phyloP scores from a whole-genome alignment of 2,888 invertebrate species.

The Oxytorus armatus region DNA sequence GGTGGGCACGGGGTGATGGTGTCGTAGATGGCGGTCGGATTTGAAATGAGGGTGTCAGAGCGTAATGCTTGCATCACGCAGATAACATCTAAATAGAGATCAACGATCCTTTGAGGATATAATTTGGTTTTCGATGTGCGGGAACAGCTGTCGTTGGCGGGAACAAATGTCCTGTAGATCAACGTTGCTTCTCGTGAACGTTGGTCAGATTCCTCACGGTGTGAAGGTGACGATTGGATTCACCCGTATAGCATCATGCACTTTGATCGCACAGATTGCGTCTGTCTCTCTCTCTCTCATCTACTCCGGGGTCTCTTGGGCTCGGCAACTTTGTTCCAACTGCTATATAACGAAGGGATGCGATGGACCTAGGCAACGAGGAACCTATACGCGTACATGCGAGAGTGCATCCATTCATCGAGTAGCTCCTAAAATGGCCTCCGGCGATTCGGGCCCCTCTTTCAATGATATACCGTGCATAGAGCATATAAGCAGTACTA shows the following conservation, averaged over 20 bases:
- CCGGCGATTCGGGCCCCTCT: constrained; percentile 57
- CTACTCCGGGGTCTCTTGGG: constrained; percentile 15
- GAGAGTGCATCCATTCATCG: constrained; percentile 38
- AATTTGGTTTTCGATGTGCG: constrained; percentile 83
- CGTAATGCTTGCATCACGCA: constrained; percentile 72
- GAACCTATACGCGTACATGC: constrained; percentile 21
- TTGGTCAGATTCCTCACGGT: constrained; percentile 42
- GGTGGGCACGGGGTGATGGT: constrained; percentile 49
- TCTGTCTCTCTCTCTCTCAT: constrained; percentile 68
- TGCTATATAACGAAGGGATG: constrained; percentile 25
- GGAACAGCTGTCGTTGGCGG: constrained; percentile 83
- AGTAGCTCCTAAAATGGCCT: constrained; percentile 63
- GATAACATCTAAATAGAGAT: constrained; percentile 84
- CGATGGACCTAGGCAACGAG: constrained; percentile 15
- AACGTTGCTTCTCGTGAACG: constrained; percentile 13
- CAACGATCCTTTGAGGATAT: constrained; percentile 83
- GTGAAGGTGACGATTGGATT: constrained; percentile 72
- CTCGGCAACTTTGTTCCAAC: constrained; percentile 40
- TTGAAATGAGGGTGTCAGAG: constrained; percentile 54
- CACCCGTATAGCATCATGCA: constrained; percentile 70
- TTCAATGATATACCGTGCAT: constrained; percentile 49
- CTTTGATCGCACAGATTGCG: constrained; percentile 81
- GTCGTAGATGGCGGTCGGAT: constrained; percentile 44
- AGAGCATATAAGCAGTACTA: constrained; percentile 34
- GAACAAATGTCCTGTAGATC: constrained; percentile 68